Percentiles rank a stretch among this genome's conserved stretches.
phyloP scores from a whole-genome alignment of 53 echinoderm and acorn worm species.

The Holothuria leucospilota region DNA sequence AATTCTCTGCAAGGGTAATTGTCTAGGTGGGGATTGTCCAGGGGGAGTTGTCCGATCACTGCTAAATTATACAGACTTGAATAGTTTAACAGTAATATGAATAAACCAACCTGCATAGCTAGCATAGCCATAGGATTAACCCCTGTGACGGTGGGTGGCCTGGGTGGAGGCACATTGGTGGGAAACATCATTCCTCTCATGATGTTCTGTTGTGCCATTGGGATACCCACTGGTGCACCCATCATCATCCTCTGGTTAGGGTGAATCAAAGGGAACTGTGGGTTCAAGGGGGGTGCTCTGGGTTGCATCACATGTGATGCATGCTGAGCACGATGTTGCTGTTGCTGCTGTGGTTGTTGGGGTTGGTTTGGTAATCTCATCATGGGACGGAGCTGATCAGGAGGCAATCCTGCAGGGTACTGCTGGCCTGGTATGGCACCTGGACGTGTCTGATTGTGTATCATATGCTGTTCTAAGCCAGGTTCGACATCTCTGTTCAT shows the following conservation, averaged over 20 bases:
- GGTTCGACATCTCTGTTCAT: conserved; percentile 6
- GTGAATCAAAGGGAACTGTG: conserved; percentile 44
- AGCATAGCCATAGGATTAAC: conserved; percentile 46
- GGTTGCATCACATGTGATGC: conserved; percentile 38
- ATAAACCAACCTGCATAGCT: conserved; percentile 43
- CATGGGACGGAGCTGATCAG: conserved; percentile 21
- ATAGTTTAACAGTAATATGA: not conserved
- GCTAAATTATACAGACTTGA: too few species aligned
- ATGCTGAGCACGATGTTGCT: conserved; percentile 50
- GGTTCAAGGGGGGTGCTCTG: not conserved
- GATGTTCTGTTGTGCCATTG: conserved; percentile 55
- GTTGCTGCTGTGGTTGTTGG: conserved; percentile 56
- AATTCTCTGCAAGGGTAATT: too few species aligned
- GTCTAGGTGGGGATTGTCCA: too few species aligned
- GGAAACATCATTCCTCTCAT: conserved; percentile 69
- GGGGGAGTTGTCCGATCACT: too few species aligned
- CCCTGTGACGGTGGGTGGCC: not conserved
- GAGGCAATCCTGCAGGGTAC: not conserved
- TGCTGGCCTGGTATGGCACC: not conserved
- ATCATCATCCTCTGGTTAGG: conserved; percentile 10
- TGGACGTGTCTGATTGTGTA: not conserved
- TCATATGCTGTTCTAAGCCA: conserved; percentile 1
- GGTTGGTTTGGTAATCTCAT: conserved; percentile 50
- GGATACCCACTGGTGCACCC: conserved; percentile 34
- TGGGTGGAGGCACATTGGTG: conserved; percentile 45